Evolutionary conservation across 2,888 invertebrate species (phyloP), one percentile per base, ranked within the genome.

Genomic region (Spatulosminthurus flaviceps): DNA sequence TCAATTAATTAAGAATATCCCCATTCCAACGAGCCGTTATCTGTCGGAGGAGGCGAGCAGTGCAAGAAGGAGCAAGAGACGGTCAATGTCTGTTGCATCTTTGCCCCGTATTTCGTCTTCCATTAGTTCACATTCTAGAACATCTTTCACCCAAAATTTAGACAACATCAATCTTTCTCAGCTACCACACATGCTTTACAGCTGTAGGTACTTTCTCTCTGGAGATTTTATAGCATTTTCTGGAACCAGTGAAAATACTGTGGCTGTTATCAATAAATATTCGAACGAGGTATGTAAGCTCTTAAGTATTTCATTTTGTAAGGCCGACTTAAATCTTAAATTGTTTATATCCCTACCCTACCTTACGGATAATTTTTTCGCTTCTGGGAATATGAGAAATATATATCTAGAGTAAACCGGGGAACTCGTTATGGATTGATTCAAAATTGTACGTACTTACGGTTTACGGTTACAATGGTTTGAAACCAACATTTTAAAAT

Each of bases 231-330:
- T 92, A 64, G 89, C 91, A 11, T 90, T 91, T 85, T 92, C 92
- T 34, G 92, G 92, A 73, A 89, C 90, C 0, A 91, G 91, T 76
- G 87, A 89, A 0, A 90, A 92, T 86, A 87, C 92, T 43, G 86
- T 92, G 74, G 88, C 92, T 81, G 87, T 92, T 5, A 89, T 92
- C n/a, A 91, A 92, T 86, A 87, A 90, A 71, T 90, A 89, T 85
- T 88, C 90, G 85, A 89, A 90, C 86, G 87, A 89, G 79, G 92
- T 92, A 89, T 90, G 88, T 86, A 7, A 41, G 9, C 7, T 41
- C 41, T 41, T 41, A 41, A 41, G 41, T 9, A 1, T n/a, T 64
- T 13, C 16, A 69, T 19, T 69, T 69, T 69, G 26, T 26, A n/a
- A n/a, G n/a, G n/a, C n/a, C n/a, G n/a, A n/a, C n/a, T n/a, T n/a